Evolutionary conservation across 2,113 vertebrate genomes (phyloP).

Genomic region (human (Homo sapiens)): DNA sequence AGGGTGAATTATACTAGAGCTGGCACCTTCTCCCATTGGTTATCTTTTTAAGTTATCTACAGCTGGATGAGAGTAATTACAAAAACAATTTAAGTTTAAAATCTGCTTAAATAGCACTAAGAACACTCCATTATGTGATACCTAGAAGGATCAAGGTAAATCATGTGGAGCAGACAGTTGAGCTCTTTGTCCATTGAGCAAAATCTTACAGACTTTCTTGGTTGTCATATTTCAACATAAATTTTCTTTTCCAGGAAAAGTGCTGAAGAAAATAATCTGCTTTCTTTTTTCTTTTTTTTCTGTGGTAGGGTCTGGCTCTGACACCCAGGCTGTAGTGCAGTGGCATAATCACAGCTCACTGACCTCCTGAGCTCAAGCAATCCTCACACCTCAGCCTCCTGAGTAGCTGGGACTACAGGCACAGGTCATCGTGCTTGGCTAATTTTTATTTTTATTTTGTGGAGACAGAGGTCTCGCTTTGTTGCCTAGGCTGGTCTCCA

Average conservation of each 20-base stretch:
- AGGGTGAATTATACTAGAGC: neutral
- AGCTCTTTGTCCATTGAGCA: neutral
- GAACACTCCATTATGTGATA: neutral
- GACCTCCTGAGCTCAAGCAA: too few species aligned
- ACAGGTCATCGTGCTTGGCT: too few species aligned
- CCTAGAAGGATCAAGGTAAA: neutral
- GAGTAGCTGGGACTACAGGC: too few species aligned
- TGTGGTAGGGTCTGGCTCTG: too few species aligned
- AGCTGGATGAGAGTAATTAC: neutral
- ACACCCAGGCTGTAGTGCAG: too few species aligned
- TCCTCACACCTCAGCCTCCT: too few species aligned
- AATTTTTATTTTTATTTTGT: too few species aligned
- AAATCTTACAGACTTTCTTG: neutral
- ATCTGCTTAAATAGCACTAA: neutral
- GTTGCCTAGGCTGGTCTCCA: too few species aligned
- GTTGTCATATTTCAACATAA: neutral
- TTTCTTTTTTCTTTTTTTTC: neutral
- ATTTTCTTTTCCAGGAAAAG: neutral
- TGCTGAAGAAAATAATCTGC: neutral
- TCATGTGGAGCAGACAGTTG: fast-evolving
- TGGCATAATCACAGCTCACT: too few species aligned
- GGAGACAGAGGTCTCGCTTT: too few species aligned
- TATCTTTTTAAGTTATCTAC: neutral
- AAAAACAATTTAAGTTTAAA: neutral
- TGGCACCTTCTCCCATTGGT: fast-evolving